Evolutionary conservation across 2,797 vertebrate genomes (phyloP), one percentile per base, ranked within the genome.

Genomic region (Notoglanidium macrostoma): DNA sequence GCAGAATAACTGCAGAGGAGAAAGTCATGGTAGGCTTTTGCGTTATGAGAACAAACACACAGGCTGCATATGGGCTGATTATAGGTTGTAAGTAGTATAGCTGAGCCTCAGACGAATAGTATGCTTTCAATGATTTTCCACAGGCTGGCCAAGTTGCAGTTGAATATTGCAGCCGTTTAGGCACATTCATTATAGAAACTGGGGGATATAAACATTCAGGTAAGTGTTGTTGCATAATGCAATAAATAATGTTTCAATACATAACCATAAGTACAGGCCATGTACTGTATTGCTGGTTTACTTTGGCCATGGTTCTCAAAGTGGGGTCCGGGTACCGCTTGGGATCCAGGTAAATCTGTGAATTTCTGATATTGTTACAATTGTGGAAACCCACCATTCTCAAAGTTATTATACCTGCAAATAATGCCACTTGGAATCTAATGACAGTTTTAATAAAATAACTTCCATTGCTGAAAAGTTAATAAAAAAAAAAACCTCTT

Each of bases 1-100:
- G 67, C 26, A 63, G 79, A 7, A 78, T 23, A 67, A 72, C 23
- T 35, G 17, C 61, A 9, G 82, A 15, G 63, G 67, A 87, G 51
- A 65, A 77, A 74, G 68, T 57, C 32, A 72, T 29, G 40, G 49
- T 54, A 44, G 59, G 81, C 26, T 73, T 79, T 61, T 23, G 72
- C 61, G 26, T 9, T 57, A 12, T 35, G 76, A 61, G 35, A 81
- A 63, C 65, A 89, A 82, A 77, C 68, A 86, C 10, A 78, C 84
- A 65, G n/a, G 46, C 19, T 26, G 63, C 6, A 35, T 83, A 32
- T 68, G 10, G n/a, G 5, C 17, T 68, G n/a, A 12, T n/a, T 83
- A 32, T 32, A 0, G 26, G 14, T 29, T 81, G 3, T n/a, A 26
- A 40, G 17, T 44, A 7, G 44, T 49, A 0, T 46, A 81, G 26